A percentile compares a stretch with the other conserved stretches of the same genome.
These are phyloP conservation scores for Labeo rohita DNA, from an alignment of 2,113 vertebrate genomes.

Conservation along the genomic window DNA sequence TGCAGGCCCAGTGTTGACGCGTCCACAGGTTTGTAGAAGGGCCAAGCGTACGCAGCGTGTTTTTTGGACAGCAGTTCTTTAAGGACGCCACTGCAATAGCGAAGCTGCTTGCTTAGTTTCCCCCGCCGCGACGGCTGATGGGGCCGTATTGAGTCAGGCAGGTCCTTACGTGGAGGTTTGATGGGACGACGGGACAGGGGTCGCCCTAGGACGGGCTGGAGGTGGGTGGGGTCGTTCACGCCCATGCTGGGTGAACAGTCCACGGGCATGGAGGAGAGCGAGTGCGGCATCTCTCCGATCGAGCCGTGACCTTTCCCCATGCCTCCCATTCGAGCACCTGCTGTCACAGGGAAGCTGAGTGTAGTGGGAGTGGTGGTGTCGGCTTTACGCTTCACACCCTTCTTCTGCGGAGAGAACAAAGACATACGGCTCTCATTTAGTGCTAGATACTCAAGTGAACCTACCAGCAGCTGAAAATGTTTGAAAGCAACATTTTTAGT, in stretches of 20 bases:
- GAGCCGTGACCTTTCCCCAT: constrained; percentile 77
- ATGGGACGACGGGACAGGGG: constrained; percentile 89
- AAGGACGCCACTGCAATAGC: constrained; percentile 90
- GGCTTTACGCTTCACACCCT: constrained; percentile 93
- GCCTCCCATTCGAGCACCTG: constrained; percentile 70
- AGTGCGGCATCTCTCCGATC: constrained; percentile 70
- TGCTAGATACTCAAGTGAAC: not conserved
- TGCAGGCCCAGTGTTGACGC: constrained; percentile 87
- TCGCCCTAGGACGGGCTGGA: constrained; percentile 75
- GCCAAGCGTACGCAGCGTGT: constrained; percentile 92
- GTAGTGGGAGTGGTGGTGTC: constrained; percentile 94
- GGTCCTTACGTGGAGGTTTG: constrained; percentile 90
- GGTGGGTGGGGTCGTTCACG: constrained; percentile 59
- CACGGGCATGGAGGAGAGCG: constrained; percentile 69
- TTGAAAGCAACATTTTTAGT: not conserved
- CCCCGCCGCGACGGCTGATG: constrained; percentile 83
- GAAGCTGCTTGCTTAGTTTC: constrained; percentile 86
- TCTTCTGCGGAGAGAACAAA: constrained; percentile 78
- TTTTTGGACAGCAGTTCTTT: constrained; percentile 95
- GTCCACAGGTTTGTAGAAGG: constrained; percentile 94
- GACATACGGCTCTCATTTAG: not conserved
- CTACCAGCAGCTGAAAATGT: not conserved
- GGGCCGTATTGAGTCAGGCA: constrained; percentile 88
- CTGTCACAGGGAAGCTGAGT: constrained; percentile 79
- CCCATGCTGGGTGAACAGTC: constrained; percentile 69